Evolutionary conservation across 2,797 vertebrate species (phyloP), one percentile per base, ranked within the genome.

Genomic region (Ptychadena robeensis): DNA sequence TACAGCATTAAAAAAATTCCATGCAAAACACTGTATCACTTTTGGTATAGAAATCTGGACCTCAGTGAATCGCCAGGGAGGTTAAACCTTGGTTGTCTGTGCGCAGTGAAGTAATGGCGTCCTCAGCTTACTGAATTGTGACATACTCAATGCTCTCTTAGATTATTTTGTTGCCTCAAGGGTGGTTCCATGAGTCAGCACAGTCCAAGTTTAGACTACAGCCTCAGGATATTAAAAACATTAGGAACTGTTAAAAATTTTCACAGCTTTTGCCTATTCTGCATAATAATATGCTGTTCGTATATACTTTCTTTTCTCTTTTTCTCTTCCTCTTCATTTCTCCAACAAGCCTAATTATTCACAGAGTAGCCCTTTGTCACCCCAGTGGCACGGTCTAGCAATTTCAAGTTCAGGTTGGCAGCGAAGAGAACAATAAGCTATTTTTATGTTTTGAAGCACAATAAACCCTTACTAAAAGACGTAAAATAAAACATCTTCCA

Each of bases 311-410:
- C 44, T 53, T 3, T 35, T 53, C 18, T 53, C 40, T 3, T 35
- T 53, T 7, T 53, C 40, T 38, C 25, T 31, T 7, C 9, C 15
- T 12, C 28, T 22, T 53, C 40, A 27, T 70, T 12, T 40, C 22
- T 70, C 38, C 48, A 9, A 65, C 73, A 65, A 44, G 27, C 0
- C 73, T 65, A 25, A 76, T 76, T 40, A 63, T 30, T 65, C 35
- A 65, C 25, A 11, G 35, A n/a, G 18, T 14, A 10, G 44, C 34
- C 22, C 72, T 22, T 74, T 38, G 12, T 12, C 34, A 34, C 57
- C 69, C 69, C 14, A 10, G 71, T 12, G 18, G 48, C 71, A 12
- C 30, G 2, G 71, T 18, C 71, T 34, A 4, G 70, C 73, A 40
- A 9, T 18, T 27, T 1, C 4, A 14, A 22, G 44, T 15, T 76